phyloP scores from a whole-genome alignment of 2,888 invertebrate species.

The Liodrosophila aerea region DNA sequence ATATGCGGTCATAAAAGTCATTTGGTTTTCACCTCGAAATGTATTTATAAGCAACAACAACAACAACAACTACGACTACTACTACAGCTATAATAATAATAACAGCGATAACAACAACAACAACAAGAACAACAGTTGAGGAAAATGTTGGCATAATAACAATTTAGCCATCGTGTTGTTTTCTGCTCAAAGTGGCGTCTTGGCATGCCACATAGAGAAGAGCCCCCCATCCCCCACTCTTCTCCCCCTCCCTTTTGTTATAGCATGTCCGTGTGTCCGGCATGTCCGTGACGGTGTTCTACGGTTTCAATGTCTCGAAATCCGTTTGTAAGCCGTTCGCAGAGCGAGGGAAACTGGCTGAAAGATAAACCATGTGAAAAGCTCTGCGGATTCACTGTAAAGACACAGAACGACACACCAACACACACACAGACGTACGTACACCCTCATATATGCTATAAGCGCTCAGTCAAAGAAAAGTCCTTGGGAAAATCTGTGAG shows the following conservation, averaged over 20 bases:
- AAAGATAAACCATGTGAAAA: slow-evolving; percentile 52
- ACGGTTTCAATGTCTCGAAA: slow-evolving; percentile 49
- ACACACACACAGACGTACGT: background rate
- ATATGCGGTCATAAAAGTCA: slow-evolving; percentile 57
- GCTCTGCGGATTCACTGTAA: slow-evolving; percentile 34
- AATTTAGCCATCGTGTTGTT: slow-evolving; percentile 42
- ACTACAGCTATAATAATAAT: background rate
- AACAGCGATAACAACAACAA: slow-evolving; percentile 7
- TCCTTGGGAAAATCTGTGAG: too few species aligned
- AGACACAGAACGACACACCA: background rate
- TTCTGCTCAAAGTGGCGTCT: slow-evolving; percentile 45
- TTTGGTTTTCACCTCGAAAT: slow-evolving; percentile 61
- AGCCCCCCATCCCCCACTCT: background rate
- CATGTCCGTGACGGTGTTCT: slow-evolving; percentile 9
- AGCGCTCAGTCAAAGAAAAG: too few species aligned
- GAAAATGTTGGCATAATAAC: slow-evolving; percentile 55
- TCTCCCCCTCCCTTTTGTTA: background rate
- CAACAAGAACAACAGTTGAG: slow-evolving; percentile 14
- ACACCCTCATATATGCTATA: too few species aligned
- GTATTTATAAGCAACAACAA: slow-evolving; percentile 52
- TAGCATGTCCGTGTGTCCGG: background rate
- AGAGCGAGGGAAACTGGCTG: slow-evolving; percentile 28
- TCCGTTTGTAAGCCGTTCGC: slow-evolving; percentile 45
- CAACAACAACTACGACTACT: background rate
- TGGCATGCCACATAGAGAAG: slow-evolving; percentile 36